A percentile compares a stretch with the other conserved stretches of the same genome.
These are phyloP conservation scores for Diaprepes abbreviatus DNA, from an alignment of 2,888 invertebrate genomes.

Conservation along the genomic window DNA sequence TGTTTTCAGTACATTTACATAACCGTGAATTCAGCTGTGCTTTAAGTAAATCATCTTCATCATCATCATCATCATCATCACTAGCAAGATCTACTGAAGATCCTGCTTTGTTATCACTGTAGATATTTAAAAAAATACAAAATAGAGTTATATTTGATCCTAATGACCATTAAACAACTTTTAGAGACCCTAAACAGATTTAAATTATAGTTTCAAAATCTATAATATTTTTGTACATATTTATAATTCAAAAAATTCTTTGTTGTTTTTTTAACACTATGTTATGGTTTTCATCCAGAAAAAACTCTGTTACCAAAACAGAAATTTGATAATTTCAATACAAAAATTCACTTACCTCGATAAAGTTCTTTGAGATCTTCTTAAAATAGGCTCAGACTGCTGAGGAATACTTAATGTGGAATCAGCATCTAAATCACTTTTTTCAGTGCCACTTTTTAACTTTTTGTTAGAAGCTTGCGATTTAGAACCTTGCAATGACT, in stretches of 20 bases:
- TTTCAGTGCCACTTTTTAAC: background rate
- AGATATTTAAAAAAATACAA: conserved; percentile 13
- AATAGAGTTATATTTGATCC: too few species aligned
- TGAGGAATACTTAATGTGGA: conserved; percentile 41
- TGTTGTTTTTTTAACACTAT: too few species aligned
- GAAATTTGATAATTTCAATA: too few species aligned
- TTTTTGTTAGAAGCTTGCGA: background rate
- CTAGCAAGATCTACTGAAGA: background rate
- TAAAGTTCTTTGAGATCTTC: conserved; percentile 59
- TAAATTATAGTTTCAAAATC: too few species aligned
- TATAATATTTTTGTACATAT: too few species aligned
- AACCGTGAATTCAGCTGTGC: conserved; percentile 13
- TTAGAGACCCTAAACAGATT: too few species aligned
- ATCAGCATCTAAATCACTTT: background rate
- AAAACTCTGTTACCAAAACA: too few species aligned
- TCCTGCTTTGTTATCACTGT: conserved; percentile 28
- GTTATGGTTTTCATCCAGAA: too few species aligned
- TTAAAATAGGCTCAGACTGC: conserved; percentile 50
- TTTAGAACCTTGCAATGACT: background rate
- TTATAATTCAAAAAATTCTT: too few species aligned
- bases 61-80: too few species aligned
- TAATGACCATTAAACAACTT: too few species aligned
- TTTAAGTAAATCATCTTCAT: background rate
- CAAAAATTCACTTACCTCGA: conserved; percentile 54
- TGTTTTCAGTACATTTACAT: conserved; percentile 41